Conservation (phyloP, 64 coral and sea anemone genomes). For the Dendronephthya gigantea region DNA sequence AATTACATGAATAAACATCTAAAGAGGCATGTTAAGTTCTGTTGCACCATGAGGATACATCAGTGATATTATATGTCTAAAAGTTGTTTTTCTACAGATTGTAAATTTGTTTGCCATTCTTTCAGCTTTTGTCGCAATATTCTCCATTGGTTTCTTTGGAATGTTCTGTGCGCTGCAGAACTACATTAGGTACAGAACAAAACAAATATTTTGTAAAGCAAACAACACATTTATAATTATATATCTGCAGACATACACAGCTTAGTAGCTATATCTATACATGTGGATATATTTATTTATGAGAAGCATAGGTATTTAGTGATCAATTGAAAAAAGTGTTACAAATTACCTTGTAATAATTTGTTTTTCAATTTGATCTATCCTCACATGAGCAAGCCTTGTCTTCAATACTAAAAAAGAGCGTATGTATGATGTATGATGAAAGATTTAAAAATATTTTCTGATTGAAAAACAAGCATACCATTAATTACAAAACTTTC, state of each 20-base stretch:
- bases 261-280: too few species aligned
- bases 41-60: background rate
- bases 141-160: background rate
- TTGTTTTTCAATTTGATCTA: constrained; percentile 75
- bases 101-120: background rate
- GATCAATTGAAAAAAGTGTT: background rate
- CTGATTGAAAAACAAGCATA: background rate
- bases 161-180: background rate
- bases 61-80: background rate
- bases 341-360: constrained; percentile 62
- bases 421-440: background rate
- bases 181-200: background rate
- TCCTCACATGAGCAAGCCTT: constrained; percentile 49
- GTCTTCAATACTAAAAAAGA: constrained; percentile 55
- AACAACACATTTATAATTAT: too few species aligned
- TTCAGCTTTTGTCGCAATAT: background rate
- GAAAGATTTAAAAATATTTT: background rate
- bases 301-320: too few species aligned
- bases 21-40: constrained; percentile 38
- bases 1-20: too few species aligned
- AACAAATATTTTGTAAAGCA: too few species aligned
- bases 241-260: too few species aligned
- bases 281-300: background rate
- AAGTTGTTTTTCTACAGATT: background rate
- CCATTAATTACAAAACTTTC: constrained; percentile 93